Evolutionary conservation across 2,113 vertebrate genomes (phyloP).

Genomic region (Zosterops lateralis): DNA sequence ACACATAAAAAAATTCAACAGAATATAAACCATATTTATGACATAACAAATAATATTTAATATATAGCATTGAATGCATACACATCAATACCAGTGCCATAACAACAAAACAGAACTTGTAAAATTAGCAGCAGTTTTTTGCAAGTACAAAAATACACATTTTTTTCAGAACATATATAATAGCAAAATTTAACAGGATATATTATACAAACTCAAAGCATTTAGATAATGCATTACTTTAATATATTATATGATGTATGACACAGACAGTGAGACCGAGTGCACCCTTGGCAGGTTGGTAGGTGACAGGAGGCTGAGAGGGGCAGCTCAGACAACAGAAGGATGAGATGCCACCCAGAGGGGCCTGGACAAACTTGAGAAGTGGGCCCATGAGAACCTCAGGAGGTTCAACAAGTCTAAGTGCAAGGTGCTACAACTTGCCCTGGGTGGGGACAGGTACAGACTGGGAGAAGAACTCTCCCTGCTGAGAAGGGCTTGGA

Average conservation of each 20-base stretch:
- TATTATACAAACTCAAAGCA: constrained; percentile 88
- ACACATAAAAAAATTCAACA: not conserved
- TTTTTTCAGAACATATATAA: constrained; percentile 81
- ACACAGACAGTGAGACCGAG: not conserved
- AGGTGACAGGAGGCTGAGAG: not conserved
- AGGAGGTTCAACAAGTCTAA: not conserved
- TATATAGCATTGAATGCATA: constrained; percentile 73
- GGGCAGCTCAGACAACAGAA: not conserved
- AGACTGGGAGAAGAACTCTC: not conserved
- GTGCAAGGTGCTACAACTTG: not conserved
- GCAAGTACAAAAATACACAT: constrained; percentile 97
- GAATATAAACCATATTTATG: constrained; percentile 15
- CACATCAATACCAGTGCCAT: constrained; percentile 73
- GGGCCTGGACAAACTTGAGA: not conserved
- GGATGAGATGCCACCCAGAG: not conserved
- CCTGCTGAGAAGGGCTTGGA: not conserved
- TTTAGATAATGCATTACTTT: constrained; percentile 80
- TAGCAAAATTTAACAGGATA: constrained; percentile 82
- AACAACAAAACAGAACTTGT: constrained; percentile 75
- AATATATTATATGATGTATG: constrained; percentile 74
- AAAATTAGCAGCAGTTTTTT: constrained; percentile 87
- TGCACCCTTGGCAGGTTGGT: not conserved
- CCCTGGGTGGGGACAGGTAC: not conserved
- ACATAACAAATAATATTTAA: constrained; percentile 75
- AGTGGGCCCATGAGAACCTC: not conserved